phyloP scores from a whole-genome alignment of 2,888 invertebrate genomes.

The Coecobrya sp. region DNA sequence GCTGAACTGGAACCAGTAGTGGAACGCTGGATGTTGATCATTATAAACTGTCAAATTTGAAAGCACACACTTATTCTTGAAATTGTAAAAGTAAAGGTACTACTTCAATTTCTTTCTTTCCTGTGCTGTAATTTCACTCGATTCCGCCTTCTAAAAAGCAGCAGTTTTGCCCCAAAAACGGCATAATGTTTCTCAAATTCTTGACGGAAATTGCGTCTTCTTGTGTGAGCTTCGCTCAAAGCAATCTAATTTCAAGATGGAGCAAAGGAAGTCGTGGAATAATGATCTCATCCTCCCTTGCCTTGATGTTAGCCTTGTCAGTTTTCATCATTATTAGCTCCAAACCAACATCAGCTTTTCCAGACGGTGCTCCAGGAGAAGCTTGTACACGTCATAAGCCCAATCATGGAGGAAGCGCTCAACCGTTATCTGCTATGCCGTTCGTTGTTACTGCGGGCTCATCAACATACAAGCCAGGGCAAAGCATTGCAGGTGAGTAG shows the following conservation, averaged over 20 bases:
- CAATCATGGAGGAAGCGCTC: constrained; percentile 85
- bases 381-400: constrained; percentile 85
- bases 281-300: constrained; percentile 73
- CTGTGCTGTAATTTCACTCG: background rate
- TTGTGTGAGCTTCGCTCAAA: constrained; percentile 31
- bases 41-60: constrained; percentile 16
- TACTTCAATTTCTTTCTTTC: background rate
- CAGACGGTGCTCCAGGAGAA: constrained; percentile 85
- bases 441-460: constrained; percentile 84
- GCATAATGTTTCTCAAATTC: constrained; percentile 9
- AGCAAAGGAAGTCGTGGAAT: constrained; percentile 66
- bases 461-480: constrained; percentile 83
- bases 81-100: background rate
- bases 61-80: background rate
- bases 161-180: background rate
- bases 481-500: constrained; percentile 83
- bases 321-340: constrained; percentile 57
- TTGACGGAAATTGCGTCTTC: background rate
- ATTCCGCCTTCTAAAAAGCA: background rate
- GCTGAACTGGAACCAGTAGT: background rate
- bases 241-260: constrained; percentile 63
- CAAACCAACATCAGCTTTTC: constrained; percentile 77
- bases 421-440: constrained; percentile 84
- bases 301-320: constrained; percentile 69
- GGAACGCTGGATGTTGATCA: background rate